These are phyloP conservation scores for Phylloscopus trochilus DNA, from an alignment of 2,113 vertebrate species.

Conservation along the genomic window DNA sequence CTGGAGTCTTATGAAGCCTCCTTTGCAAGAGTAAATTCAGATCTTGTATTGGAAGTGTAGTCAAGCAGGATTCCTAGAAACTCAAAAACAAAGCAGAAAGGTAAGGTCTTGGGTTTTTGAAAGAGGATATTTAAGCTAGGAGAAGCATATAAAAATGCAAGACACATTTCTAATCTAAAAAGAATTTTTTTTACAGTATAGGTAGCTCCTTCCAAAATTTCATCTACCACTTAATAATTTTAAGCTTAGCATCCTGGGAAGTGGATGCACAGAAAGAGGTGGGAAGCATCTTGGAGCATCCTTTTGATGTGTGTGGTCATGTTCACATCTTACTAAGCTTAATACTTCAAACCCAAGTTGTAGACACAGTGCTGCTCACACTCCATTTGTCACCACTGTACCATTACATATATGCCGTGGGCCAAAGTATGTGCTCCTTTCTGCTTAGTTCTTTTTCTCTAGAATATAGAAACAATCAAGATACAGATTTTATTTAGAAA, in stretches of 20 bases:
- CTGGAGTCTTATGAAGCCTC: not conserved
- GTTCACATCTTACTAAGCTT: not conserved
- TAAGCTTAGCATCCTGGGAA: not conserved
- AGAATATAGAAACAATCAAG: not conserved
- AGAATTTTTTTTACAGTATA: not conserved
- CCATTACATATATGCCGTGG: not conserved
- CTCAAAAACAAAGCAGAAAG: not conserved
- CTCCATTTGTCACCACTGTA: not conserved
- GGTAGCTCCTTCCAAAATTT: not conserved
- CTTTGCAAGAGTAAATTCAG: not conserved
- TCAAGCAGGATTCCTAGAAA: not conserved
- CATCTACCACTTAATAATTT: not conserved
- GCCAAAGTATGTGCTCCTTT: not conserved
- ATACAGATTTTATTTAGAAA: not conserved
- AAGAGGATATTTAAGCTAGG: not conserved
- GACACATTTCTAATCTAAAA: not conserved
- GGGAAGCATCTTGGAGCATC: not conserved
- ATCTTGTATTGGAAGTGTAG: not conserved
- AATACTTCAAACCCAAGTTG: not conserved
- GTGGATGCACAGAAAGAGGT: not conserved
- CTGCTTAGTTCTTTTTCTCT: not conserved
- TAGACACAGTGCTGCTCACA: not conserved
- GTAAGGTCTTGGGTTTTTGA: not conserved
- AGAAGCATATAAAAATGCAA: not conserved
- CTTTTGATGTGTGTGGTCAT: slow-evolving; percentile 11